These are phyloP conservation scores for Metopolophium dirhodum DNA, from an alignment of 1,140 invertebrate genomes.

Conservation along the genomic window DNA sequence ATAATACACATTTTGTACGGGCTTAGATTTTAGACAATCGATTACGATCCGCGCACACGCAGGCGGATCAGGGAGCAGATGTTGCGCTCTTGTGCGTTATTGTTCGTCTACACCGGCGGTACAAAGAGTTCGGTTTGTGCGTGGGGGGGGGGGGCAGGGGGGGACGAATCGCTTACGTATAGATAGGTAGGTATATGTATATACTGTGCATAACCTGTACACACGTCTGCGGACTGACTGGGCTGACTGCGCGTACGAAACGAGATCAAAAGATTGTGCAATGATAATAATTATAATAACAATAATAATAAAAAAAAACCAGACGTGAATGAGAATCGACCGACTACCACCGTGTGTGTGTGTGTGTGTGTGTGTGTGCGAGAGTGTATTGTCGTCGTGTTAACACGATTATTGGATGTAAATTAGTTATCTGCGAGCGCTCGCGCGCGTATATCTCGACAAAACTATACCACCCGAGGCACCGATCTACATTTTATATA, in stretches of 20 bases:
- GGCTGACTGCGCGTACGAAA: slow-evolving; percentile 25
- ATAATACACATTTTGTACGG: not conserved
- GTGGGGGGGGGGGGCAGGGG: not conserved
- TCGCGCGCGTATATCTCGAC: not conserved
- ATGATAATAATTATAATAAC: slow-evolving; percentile 48
- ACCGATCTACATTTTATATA: slow-evolving; percentile 53
- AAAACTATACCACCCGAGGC: slow-evolving; percentile 18
- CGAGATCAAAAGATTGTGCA: slow-evolving; percentile 56
- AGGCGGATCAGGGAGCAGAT: not conserved
- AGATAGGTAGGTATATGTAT: not conserved
- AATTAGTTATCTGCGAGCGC: slow-evolving; percentile 41
- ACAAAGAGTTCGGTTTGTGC: not conserved
- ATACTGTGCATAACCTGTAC: not conserved
- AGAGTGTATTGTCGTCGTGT: slow-evolving; percentile 54
- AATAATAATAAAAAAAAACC: not conserved
- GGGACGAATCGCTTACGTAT: not conserved
- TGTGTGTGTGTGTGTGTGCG: not conserved
- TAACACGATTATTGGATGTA: slow-evolving; percentile 57
- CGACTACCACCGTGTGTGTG: not conserved
- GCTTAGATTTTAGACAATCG: slow-evolving; percentile 16
- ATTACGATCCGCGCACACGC: not conserved
- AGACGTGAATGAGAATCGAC: slow-evolving; percentile 29
- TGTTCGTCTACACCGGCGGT: not conserved
- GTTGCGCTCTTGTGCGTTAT: slow-evolving; percentile 30
- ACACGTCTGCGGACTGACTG: not conserved